Base-by-base conservation (phyloP, 1,140 invertebrate species). In the Proctacanthus coquilletti region DNA sequence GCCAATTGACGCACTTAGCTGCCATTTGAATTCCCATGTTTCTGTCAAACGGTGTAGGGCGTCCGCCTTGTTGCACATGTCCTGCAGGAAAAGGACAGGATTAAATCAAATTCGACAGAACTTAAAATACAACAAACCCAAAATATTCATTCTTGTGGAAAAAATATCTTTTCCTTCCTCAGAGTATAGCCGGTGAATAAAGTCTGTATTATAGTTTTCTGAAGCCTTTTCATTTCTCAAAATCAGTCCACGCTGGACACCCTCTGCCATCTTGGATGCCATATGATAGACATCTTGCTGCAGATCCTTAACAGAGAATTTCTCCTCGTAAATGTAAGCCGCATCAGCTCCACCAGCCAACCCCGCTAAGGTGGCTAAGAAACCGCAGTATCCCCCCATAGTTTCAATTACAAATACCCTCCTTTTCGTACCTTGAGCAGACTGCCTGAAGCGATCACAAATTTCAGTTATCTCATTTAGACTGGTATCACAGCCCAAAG, bases 401-500 rank as follows among this genome's bases (percentile, higher is more conserved):
- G 91, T 96, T 69, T 98, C 94, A 44, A 98, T 84, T 18, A 98
- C 77, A 62, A 98, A 98, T 3, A 87, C 85, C 44, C 86, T 70
- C 11, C 85, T 71, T 56, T 89, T 91, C 0, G 85, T 91, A 36
- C 86, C 86, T 62, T 88, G 84, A 15, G 86, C 86, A n/a, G 85
- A 89, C 54, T 89, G 84, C 15, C 85, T 71, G 50, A 92, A 96
- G 33, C 92, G 74, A 61, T 98, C 93, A 63, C 88, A 93, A 50
- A 94, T 94, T 74, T 92, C 85, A 6, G 88, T 92, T 50, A 98
- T 98, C 69, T 97, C 93, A 66, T 98, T 98, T 6, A 95, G 66
- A 10, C 94, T 91, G 10, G 94, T 97, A 51, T 98, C 94, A 46
- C 82, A 82, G 21, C 94, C 94, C 5, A 98, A 66, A 20, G 87